Conservation (phyloP, 2,888 invertebrate genomes). For the Macrosoma leucophasiata region DNA sequence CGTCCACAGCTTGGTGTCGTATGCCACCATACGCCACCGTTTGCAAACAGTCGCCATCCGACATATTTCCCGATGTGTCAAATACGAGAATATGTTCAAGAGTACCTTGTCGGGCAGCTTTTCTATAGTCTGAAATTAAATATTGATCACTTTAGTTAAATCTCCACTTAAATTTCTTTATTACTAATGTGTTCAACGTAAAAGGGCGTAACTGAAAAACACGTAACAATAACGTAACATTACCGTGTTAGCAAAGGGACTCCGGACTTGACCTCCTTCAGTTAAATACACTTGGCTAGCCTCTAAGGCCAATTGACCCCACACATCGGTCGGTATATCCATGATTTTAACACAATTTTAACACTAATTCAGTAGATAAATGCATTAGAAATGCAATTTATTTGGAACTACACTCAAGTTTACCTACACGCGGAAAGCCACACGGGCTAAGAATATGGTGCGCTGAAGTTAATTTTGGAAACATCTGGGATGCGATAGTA, state of each 20-base stretch:
- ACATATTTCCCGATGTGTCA: slow-evolving; percentile 95
- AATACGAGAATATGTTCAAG: slow-evolving; percentile 94
- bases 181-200: not conserved
- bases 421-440: slow-evolving; percentile 51
- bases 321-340: slow-evolving; percentile 86
- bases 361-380: slow-evolving; percentile 36
- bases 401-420: slow-evolving; percentile 36
- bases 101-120: slow-evolving; percentile 98
- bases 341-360: slow-evolving; percentile 45
- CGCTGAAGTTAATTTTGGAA: slow-evolving; percentile 72
- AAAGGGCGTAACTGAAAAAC: not conserved
- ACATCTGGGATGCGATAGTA: slow-evolving; percentile 52
- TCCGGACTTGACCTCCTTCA: slow-evolving; percentile 85
- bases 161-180: too few relatives aligned
- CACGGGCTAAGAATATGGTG: slow-evolving; percentile 47
- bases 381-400: slow-evolving; percentile 29
- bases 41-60: slow-evolving; percentile 95
- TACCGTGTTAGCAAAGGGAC: slow-evolving; percentile 92
- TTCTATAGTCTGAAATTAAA: slow-evolving; percentile 88
- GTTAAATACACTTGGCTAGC: slow-evolving; percentile 90
- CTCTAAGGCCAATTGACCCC: slow-evolving; percentile 92
- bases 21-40: slow-evolving; percentile 96
- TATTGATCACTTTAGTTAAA: slow-evolving; percentile 2
- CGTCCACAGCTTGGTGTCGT: slow-evolving; percentile 96
- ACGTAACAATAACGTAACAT: slow-evolving; percentile 30